phyloP scores from a whole-genome alignment of 2,888 invertebrate genomes.

The Cerastoderma edule region DNA sequence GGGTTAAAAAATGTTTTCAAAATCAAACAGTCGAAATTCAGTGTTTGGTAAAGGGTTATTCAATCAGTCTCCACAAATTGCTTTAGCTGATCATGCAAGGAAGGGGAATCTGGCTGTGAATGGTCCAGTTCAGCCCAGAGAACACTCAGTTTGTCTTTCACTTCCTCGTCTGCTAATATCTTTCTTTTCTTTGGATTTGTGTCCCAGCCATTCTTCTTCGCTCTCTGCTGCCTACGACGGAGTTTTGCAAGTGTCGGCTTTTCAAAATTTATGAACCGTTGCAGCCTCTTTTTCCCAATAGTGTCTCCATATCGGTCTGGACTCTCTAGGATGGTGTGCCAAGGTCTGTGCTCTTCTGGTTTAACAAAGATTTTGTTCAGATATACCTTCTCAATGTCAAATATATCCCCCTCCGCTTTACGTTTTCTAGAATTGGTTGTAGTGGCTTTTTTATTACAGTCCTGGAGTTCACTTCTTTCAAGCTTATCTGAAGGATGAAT shows the following conservation, averaged over 20 bases:
- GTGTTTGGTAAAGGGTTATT: background rate
- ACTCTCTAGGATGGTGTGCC: constrained; percentile 75
- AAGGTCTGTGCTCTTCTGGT: constrained; percentile 65
- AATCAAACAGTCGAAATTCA: background rate
- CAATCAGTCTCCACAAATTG: constrained; percentile 43
- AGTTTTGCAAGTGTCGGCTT: constrained; percentile 64
- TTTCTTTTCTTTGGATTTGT: constrained; percentile 41
- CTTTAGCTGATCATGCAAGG: constrained; percentile 33
- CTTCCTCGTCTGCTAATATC: constrained; percentile 54
- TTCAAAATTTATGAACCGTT: constrained; percentile 66
- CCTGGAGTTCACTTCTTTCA: no score
- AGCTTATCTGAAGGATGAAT: no score
- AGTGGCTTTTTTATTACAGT: no score
- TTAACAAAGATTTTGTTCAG: constrained; percentile 70
- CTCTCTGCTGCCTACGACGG: constrained; percentile 67
- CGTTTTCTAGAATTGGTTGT: no score
- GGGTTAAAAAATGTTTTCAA: background rate
- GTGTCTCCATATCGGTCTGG: constrained; percentile 50
- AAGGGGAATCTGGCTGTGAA: background rate
- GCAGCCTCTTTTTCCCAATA: constrained; percentile 60
- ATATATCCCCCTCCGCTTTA: constrained; percentile 33
- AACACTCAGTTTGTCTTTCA: constrained; percentile 51
- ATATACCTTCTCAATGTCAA: constrained; percentile 67
- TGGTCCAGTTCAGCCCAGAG: constrained; percentile 49
- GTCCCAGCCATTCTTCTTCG: constrained; percentile 69